phyloP scores from a whole-genome alignment of 2,888 invertebrate species.

The Carabus problematicus region DNA sequence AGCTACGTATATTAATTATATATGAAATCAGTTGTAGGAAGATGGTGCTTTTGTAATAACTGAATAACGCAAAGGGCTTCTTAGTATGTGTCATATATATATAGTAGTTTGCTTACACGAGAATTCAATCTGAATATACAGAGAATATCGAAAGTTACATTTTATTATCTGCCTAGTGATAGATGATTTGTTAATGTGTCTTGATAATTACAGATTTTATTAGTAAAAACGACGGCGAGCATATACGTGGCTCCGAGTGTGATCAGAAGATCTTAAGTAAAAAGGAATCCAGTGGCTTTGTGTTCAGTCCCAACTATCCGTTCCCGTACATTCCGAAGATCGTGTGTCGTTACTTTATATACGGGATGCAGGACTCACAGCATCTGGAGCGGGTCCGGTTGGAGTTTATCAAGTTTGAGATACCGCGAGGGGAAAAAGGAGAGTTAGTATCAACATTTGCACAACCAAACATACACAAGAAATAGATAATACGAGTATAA shows the following conservation, averaged over 20 bases:
- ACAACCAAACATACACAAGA: too few relatives aligned
- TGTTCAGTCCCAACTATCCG: slow-evolving; percentile 96
- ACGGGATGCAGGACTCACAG: slow-evolving; percentile 97
- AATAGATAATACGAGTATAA: not conserved
- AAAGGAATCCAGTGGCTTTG: slow-evolving; percentile 90
- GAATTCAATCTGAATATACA: too few relatives aligned
- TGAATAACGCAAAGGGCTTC: too few relatives aligned
- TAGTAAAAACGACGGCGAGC: slow-evolving; percentile 91
- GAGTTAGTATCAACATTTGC: slow-evolving; percentile 69
- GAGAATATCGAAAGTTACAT: too few relatives aligned
- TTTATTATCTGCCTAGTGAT: too few relatives aligned
- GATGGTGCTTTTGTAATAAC: too few relatives aligned
- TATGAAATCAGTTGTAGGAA: too few relatives aligned
- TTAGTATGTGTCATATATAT: too few relatives aligned
- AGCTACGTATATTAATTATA: too few relatives aligned
- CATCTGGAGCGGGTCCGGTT: slow-evolving; percentile 93
- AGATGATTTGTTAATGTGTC: not conserved
- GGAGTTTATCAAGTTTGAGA: slow-evolving; percentile 87
- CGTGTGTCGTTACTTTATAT: slow-evolving; percentile 97
- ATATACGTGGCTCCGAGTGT: slow-evolving; percentile 97
- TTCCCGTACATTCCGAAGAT: slow-evolving; percentile 94
- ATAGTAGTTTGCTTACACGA: too few relatives aligned
- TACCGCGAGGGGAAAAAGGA: slow-evolving; percentile 83
- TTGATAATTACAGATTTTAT: slow-evolving; percentile 76
- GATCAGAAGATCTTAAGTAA: slow-evolving; percentile 96